Percentiles rank a stretch among this genome's conserved stretches.
phyloP scores from a whole-genome alignment of 2,888 invertebrate species.

The Timema podura region DNA sequence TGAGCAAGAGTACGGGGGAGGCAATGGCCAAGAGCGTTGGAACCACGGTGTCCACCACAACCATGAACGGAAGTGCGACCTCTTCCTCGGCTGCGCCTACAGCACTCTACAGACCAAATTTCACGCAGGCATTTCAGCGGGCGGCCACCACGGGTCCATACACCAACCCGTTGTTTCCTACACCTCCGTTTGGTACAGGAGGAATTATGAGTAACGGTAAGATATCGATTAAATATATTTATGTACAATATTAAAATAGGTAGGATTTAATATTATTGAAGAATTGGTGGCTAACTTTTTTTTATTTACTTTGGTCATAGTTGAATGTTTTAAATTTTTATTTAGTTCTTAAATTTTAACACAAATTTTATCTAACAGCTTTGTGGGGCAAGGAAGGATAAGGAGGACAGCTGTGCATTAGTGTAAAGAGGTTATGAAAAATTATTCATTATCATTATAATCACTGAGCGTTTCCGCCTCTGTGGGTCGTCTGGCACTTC shows the following conservation, averaged over 20 bases:
- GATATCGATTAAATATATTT: slow-evolving; percentile 24
- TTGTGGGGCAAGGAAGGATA: too few relatives aligned
- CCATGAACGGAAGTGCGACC: slow-evolving; percentile 42
- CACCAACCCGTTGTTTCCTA: slow-evolving; percentile 24
- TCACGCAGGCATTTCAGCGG: slow-evolving; percentile 67
- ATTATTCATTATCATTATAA: too few relatives aligned
- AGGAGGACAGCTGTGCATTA: too few relatives aligned
- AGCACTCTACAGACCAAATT: slow-evolving; percentile 67
- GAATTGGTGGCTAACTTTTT: too few relatives aligned
- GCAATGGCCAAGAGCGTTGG: slow-evolving; percentile 23
- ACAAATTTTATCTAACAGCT: too few relatives aligned
- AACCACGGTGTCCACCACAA: slow-evolving; percentile 20
- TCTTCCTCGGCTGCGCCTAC: slow-evolving; percentile 50
- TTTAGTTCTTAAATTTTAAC: too few relatives aligned
- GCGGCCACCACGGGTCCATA: slow-evolving; percentile 45
- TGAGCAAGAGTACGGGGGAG: slow-evolving; percentile 15
- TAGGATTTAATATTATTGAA: too few relatives aligned
- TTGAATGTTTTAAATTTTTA: too few relatives aligned
- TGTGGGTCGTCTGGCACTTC: too few relatives aligned
- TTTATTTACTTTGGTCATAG: too few relatives aligned
- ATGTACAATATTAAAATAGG: background rate
- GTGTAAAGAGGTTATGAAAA: too few relatives aligned
- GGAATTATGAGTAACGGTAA: slow-evolving; percentile 45
- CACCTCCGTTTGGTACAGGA: slow-evolving; percentile 36
- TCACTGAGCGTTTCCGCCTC: too few relatives aligned